These are phyloP conservation scores for Lasioglossum calceatum DNA, from an alignment of 2,888 invertebrate species.

Conservation along the genomic window DNA sequence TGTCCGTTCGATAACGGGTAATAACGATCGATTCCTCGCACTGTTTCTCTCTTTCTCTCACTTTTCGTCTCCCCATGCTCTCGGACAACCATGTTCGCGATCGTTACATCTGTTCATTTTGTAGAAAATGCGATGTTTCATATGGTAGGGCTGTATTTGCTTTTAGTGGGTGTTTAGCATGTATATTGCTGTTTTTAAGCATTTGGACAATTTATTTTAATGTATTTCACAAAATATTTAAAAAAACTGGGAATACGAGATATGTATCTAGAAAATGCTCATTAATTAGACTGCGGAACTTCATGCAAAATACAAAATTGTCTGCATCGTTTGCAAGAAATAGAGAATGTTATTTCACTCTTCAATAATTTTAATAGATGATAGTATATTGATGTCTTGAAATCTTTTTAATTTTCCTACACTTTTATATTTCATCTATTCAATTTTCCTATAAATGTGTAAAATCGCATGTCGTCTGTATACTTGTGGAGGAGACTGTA, in stretches of 20 bases:
- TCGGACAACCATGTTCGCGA: not conserved
- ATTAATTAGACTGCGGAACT: not conserved
- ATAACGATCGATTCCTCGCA: constrained; percentile 14
- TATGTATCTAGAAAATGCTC: not conserved
- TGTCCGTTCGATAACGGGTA: constrained; percentile 18
- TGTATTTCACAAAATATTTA: not conserved
- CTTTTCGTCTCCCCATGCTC: not conserved
- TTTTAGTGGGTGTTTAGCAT: not conserved
- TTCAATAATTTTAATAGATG: no score
- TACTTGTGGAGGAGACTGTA: not conserved
- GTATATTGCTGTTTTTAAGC: not conserved
- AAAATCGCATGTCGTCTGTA: no score
- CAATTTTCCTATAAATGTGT: no score
- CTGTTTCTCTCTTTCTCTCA: not conserved
- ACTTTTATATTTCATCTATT: no score
- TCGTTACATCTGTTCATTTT: not conserved
- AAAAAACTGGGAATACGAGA: not conserved
- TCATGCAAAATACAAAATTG: no score
- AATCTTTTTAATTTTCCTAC: no score
- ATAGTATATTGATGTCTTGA: no score
- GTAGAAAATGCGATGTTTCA: not conserved
- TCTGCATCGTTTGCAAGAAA: no score
- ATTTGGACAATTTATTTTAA: not conserved
- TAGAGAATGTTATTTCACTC: no score
- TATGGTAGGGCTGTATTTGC: not conserved